phyloP scores from a whole-genome alignment of 1,140 invertebrate genomes.

The Drosophila elegans region DNA sequence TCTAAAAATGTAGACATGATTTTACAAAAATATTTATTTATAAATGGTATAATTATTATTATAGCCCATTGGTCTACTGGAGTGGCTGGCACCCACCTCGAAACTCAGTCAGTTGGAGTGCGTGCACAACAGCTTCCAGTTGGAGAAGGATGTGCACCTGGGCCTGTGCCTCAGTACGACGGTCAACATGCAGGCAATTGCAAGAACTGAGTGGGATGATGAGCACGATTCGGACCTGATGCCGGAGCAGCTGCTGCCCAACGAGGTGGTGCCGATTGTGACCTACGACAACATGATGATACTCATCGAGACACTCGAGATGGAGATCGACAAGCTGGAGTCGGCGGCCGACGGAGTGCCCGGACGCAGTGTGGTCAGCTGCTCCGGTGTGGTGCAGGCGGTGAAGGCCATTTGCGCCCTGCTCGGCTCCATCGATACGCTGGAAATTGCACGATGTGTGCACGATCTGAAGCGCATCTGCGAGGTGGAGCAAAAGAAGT shows the following conservation, averaged over 20 bases:
- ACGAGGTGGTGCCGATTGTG: slow-evolving; percentile 88
- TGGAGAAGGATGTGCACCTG: slow-evolving; percentile 95
- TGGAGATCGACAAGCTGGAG: slow-evolving; percentile 91
- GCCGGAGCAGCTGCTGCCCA: slow-evolving; percentile 91
- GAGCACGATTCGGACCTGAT: slow-evolving; percentile 88
- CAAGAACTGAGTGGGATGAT: slow-evolving; percentile 89
- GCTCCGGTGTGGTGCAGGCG: slow-evolving; percentile 91
- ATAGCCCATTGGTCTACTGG: slow-evolving; percentile 81
- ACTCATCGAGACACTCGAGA: slow-evolving; percentile 92
- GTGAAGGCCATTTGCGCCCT: slow-evolving; percentile 96
- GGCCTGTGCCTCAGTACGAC: slow-evolving; percentile 89
- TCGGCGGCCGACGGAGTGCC: slow-evolving; percentile 87
- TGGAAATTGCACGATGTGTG: slow-evolving; percentile 91
- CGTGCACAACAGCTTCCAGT: slow-evolving; percentile 96
- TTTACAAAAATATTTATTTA: too few relatives aligned
- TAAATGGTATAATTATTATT: too few relatives aligned
- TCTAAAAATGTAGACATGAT: too few relatives aligned
- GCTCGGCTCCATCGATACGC: slow-evolving; percentile 94
- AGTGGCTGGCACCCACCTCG: slow-evolving; percentile 86
- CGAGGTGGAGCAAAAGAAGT: slow-evolving; percentile 74
- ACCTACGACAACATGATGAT: slow-evolving; percentile 92
- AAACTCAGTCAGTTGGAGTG: slow-evolving; percentile 95
- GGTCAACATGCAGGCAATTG: slow-evolving; percentile 85
- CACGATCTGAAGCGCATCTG: slow-evolving; percentile 90
- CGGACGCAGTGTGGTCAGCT: slow-evolving; percentile 85